phyloP scores from a whole-genome alignment of 2,888 invertebrate genomes.

The Xylota segnis region DNA sequence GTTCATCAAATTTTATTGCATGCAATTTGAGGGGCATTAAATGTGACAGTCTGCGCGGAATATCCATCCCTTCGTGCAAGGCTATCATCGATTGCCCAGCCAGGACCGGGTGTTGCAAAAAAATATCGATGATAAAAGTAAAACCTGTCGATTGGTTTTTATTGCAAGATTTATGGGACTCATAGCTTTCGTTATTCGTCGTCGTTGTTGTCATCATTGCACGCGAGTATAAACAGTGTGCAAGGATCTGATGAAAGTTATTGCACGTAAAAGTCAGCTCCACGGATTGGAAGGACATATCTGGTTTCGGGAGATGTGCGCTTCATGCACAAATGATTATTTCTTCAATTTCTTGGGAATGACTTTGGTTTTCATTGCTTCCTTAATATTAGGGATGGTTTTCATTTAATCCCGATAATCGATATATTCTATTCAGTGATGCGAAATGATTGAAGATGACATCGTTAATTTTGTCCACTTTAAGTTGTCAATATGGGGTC shows the following conservation, averaged over 20 bases:
- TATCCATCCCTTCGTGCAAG: slow-evolving; percentile 45
- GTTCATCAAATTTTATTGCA: slow-evolving; percentile 69
- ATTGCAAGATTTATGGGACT: slow-evolving; percentile 54
- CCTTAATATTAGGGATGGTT: background rate
- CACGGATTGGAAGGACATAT: slow-evolving; percentile 18
- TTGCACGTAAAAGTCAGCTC: slow-evolving; percentile 41
- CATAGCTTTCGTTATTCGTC: background rate
- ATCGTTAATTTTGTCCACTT: slow-evolving; percentile 4
- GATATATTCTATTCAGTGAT: slow-evolving; percentile 10
- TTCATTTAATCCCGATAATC: slow-evolving; percentile 21
- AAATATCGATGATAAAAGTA: slow-evolving; percentile 49
- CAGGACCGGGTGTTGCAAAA: slow-evolving; percentile 11
- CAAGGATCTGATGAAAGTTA: slow-evolving; percentile 38
- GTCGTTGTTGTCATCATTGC: slow-evolving; percentile 9
- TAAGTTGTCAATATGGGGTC: slow-evolving; percentile 3
- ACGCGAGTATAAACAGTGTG: slow-evolving; percentile 15
- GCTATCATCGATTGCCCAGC: slow-evolving; percentile 7
- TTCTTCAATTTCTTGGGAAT: slow-evolving; percentile 42
- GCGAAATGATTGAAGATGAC: slow-evolving; percentile 26
- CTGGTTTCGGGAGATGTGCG: slow-evolving; percentile 1
- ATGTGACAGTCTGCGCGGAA: slow-evolving; percentile 56
- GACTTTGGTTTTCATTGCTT: slow-evolving; percentile 33
- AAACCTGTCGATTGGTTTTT: slow-evolving; percentile 64
- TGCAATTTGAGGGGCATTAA: slow-evolving; percentile 66
- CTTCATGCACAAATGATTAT: slow-evolving; percentile 43